These are phyloP conservation scores for Avahi laniger DNA, from an alignment of 2,797 vertebrate genomes.

Conservation along the genomic window DNA sequence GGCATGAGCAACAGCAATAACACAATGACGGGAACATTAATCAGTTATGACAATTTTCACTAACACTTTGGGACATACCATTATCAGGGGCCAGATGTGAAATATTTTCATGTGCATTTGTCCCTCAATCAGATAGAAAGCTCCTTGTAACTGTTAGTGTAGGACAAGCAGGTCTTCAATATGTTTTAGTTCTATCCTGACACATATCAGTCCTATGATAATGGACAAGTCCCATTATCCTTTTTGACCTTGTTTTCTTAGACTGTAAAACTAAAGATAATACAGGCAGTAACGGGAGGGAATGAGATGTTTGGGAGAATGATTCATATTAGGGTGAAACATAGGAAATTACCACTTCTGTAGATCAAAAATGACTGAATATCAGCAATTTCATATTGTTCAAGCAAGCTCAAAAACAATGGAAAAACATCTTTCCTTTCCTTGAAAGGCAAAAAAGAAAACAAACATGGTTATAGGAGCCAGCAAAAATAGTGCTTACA, in stretches of 20 bases:
- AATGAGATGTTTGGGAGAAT: neutral
- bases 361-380: neutral
- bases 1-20: neutral
- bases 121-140: conserved; percentile 31
- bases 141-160: neutral
- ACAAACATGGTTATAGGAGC: neutral
- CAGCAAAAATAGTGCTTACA: neutral
- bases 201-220: neutral
- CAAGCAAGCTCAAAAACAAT: conserved; percentile 6
- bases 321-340: neutral
- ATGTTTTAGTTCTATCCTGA: neutral
- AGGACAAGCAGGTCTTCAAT: neutral
- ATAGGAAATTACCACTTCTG: neutral
- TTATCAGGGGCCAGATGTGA: neutral
- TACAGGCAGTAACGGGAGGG: neutral
- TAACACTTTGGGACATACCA: neutral
- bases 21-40: neutral
- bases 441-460: conserved; percentile 26
- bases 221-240: neutral
- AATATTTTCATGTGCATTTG: conserved; percentile 11
- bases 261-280: neutral
- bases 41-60: neutral
- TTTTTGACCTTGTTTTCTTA: neutral
- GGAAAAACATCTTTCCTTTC: neutral
- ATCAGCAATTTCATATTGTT: conserved; percentile 22